Evolutionary conservation across 2,888 invertebrate genomes (phyloP).

Genomic region (Horisme vitalbata): DNA sequence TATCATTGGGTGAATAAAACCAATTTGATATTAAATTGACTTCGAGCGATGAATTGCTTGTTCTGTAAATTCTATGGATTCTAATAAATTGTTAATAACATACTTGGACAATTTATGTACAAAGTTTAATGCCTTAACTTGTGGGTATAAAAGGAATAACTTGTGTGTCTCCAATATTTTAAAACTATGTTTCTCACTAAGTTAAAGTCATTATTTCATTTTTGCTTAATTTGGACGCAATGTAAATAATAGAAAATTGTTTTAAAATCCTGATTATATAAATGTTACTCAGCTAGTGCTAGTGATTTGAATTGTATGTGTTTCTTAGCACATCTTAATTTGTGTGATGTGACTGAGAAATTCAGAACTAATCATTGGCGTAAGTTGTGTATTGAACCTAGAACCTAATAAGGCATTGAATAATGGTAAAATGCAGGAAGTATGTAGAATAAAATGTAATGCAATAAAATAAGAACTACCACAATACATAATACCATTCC

Average conservation of each 20-base stretch:
- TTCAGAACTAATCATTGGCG: no score
- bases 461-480: constrained; percentile 33
- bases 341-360: no score
- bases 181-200: background rate
- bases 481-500: constrained; percentile 48
- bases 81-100: constrained; percentile 33
- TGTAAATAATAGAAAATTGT: no score
- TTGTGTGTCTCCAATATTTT: background rate
- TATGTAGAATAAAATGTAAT: constrained; percentile 27
- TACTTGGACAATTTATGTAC: constrained; percentile 35
- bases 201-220: constrained; percentile 4
- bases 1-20: constrained; percentile 18
- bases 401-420: no score
- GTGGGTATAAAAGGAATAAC: constrained; percentile 21
- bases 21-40: constrained; percentile 15
- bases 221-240: constrained; percentile 14
- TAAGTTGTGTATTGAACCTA: no score
- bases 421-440: constrained; percentile 12
- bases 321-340: no score
- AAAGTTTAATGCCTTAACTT: constrained; percentile 34
- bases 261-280: no score
- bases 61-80: constrained; percentile 22
- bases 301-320: no score
- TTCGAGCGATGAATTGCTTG: constrained; percentile 13
- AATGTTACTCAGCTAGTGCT: no score